Evolutionary conservation across 2,888 invertebrate species (phyloP).

Genomic region (Eumerus sabulonum): DNA sequence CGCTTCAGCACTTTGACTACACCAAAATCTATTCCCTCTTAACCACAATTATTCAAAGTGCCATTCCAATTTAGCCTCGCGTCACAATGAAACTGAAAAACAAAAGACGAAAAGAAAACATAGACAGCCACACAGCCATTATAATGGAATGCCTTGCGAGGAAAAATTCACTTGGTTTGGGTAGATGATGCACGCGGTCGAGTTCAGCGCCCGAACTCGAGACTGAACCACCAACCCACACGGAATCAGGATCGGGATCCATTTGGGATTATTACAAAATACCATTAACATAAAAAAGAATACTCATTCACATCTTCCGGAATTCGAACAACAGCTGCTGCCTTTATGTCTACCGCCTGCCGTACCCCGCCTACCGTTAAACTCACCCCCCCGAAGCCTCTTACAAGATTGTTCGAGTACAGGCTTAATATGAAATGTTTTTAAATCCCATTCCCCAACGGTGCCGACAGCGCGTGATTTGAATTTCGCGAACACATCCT

Average conservation of each 20-base stretch:
- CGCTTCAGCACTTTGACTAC: too few species aligned
- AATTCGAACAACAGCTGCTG: conserved; percentile 27
- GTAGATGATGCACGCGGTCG: too few species aligned
- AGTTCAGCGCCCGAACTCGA: too few species aligned
- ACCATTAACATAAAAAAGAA: conserved; percentile 53
- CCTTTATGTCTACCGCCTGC: conserved; percentile 8
- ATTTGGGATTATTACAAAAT: conserved; percentile 61
- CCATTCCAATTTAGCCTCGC: too few species aligned
- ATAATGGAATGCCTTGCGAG: too few species aligned
- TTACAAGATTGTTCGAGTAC: conserved; percentile 44
- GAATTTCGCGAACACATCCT: conserved; percentile 39
- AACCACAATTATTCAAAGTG: too few species aligned
- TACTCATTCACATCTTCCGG: conserved; percentile 51
- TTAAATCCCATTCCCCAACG: conserved; percentile 30
- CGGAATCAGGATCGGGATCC: conserved; percentile 23
- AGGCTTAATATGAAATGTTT: conserved; percentile 51
- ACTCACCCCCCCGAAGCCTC: conserved; percentile 1
- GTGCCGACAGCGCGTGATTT: conserved; percentile 50
- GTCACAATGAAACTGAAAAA: too few species aligned
- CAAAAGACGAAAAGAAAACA: neutral
- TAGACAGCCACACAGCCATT: neutral
- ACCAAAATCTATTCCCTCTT: too few species aligned
- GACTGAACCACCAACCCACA: too few species aligned
- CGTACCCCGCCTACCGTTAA: neutral
- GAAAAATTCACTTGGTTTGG: too few species aligned